A percentile compares a stretch with the other conserved stretches of the same genome.
Conservation (phyloP, 2,113 vertebrate species). For the Lampris incognitus region DNA sequence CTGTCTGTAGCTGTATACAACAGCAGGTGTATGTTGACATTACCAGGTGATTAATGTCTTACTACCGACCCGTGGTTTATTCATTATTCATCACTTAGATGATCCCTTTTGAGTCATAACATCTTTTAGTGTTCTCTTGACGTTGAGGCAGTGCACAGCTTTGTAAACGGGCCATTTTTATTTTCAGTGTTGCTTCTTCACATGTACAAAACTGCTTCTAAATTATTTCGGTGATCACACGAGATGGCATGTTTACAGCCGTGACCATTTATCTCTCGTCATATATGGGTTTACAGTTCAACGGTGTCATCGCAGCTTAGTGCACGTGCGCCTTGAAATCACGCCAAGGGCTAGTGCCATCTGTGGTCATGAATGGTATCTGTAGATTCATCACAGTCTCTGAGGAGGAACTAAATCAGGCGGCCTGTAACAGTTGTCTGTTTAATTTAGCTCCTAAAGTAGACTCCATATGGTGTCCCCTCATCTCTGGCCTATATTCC, state of each 20-base stretch:
- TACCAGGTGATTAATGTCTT: conserved; percentile 6
- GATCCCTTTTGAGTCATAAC: conserved; percentile 9
- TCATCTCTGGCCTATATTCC: conserved; percentile 66
- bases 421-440: conserved; percentile 74
- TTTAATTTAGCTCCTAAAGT: conserved; percentile 77
- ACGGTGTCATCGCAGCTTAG: conserved; percentile 11
- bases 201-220: conserved; percentile 30
- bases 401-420: conserved; percentile 71
- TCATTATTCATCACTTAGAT: conserved; percentile 32
- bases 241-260: conserved; percentile 50
- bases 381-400: conserved; percentile 55
- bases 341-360: conserved; percentile 62
- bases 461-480: conserved; percentile 41
- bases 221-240: conserved; percentile 14
- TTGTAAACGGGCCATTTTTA: conserved; percentile 19
- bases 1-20: neutral
- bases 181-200: conserved; percentile 31
- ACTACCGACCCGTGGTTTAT: conserved; percentile 18
- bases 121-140: conserved; percentile 24
- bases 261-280: conserved; percentile 26
- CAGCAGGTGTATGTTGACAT: conserved; percentile 44
- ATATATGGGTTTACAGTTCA: conserved; percentile 34
- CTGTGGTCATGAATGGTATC: conserved; percentile 65
- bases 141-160: conserved; percentile 47
- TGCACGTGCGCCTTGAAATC: conserved; percentile 64